Base-by-base conservation (phyloP, 2,113 vertebrate species). In the Misgurnus mizolepis region DNA sequence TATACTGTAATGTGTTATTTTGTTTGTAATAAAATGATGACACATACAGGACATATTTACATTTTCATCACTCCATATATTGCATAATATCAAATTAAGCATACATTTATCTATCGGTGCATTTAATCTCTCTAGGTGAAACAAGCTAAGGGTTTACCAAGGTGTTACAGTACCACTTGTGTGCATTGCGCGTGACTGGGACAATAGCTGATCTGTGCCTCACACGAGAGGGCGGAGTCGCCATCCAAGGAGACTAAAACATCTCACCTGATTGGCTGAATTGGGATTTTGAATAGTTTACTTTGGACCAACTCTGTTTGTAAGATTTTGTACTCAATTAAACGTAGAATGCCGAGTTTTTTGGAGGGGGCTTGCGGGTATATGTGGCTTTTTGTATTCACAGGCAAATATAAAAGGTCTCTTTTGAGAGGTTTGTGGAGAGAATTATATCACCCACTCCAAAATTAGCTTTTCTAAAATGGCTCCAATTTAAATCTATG, bases 141-240 rank as follows among this genome's bases (percentile, higher is more conserved):
- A 40, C 62, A 70, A 64, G 40, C 4, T 77, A 17, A 80, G 27
- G 81, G 15, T 17, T 53, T 56, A 49, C 34, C 7, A 27, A 76
- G 74, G 61, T 12, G 77, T 82, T 71, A 62, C 70, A 61, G 68
- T 80, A 62, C 65, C 34, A 14, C 65, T 55, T 86, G 79, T 64
- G 83, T 47, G 60, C 14, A 81, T 56, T 80, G 67, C 74, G 68
- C 85, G 87, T 88, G 87, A 71, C 69, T 67, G 82, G 81, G 85
- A 91, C 91, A 90, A 91, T 89, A 86, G 85, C 82, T 86, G 81
- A 91, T 90, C 89, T 90, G 89, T 90, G 82, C 83, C 81, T 84
- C 66, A 86, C 85, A 84, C 80, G 80, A 64, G 83, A 86, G 85
- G 87, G 89, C 15, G 83, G 88, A 85, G 64, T n/a, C 76, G 40